Base-by-base conservation (phyloP, 2,888 invertebrate species). In the Hydriomena furcata region DNA sequence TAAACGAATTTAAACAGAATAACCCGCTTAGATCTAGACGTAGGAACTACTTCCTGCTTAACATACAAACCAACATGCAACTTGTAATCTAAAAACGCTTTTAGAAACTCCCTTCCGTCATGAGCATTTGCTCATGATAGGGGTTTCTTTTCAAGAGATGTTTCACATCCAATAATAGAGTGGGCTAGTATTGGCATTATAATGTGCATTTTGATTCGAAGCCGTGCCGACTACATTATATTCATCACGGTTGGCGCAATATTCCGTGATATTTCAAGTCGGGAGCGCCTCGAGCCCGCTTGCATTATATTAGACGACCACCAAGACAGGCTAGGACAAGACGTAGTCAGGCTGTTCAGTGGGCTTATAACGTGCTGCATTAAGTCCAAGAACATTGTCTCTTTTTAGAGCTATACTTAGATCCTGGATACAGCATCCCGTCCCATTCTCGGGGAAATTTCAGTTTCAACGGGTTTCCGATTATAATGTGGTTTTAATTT, bases 231-330 rank as follows among this genome's bases (percentile, higher is more conserved):
- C 21, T 68, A 65, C 65, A 69, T 75, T 57, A 69, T 70, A 78
- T 80, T 76, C 72, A 78, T 71, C 71, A 75, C 55, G 68, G 68
- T 66, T 73, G 73, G 71, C 57, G 71, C 70, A 61, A 79, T 71
- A 77, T 76, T 79, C 81, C 73, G 75, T 77, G 82, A 82, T 83
- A 83, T 82, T 79, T 78, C 74, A 78, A 80, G 81, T 79, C 82
- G 75, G 78, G 80, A 80, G 79, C 75, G 84, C 83, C 82, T 55
- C 70, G 68, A 75, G 82, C 83, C 62, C 59, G 70, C 67, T 77
- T 76, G 76, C 75, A 79, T 82, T 83, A 69, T 79, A 79, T 83
- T 81, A 81, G 71, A 69, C 77, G 82, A 76, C 84, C 84, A 84
- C 86, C 83, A 76, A 68, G 84, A 71, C 79, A 71, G 74, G 62